phyloP scores from a whole-genome alignment of 2,888 invertebrate species.

The Leucozona laternaria region DNA sequence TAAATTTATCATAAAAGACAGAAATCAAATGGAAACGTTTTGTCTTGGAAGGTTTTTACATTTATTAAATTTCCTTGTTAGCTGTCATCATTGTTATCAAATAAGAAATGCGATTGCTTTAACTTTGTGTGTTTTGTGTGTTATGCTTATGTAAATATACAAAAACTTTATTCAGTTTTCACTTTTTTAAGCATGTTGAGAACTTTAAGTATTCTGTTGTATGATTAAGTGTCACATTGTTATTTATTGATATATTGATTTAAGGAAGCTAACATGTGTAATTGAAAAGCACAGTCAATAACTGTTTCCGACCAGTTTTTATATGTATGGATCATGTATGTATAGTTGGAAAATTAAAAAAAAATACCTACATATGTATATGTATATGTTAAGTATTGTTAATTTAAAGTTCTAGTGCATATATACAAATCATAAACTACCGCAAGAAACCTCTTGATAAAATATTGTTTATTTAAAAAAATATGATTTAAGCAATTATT shows the following conservation, averaged over 20 bases:
- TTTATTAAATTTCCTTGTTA: neutral
- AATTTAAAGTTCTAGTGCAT: neutral
- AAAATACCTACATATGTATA: neutral
- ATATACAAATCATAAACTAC: neutral
- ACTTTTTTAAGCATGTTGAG: neutral
- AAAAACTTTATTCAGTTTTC: neutral
- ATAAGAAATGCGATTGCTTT: neutral
- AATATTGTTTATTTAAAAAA: neutral
- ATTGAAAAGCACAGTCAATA: neutral
- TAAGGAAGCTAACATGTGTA: neutral
- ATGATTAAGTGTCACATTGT: neutral
- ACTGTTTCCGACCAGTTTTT: neutral
- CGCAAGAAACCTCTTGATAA: neutral
- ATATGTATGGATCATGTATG: no score
- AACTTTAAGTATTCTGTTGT: neutral
- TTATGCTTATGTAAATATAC: neutral
- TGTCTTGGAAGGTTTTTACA: neutral
- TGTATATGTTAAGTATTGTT: neutral
- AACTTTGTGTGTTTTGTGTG: neutral
- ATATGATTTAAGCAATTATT: neutral
- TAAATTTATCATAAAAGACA: conserved; percentile 16
- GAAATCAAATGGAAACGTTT: conserved; percentile 10
- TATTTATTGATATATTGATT: neutral
- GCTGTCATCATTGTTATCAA: neutral
- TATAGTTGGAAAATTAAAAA: neutral